Evolutionary conservation across 2,113 vertebrate genomes (phyloP), one percentile per base, ranked within the genome.

Genomic region (Cinclus mexicanus): DNA sequence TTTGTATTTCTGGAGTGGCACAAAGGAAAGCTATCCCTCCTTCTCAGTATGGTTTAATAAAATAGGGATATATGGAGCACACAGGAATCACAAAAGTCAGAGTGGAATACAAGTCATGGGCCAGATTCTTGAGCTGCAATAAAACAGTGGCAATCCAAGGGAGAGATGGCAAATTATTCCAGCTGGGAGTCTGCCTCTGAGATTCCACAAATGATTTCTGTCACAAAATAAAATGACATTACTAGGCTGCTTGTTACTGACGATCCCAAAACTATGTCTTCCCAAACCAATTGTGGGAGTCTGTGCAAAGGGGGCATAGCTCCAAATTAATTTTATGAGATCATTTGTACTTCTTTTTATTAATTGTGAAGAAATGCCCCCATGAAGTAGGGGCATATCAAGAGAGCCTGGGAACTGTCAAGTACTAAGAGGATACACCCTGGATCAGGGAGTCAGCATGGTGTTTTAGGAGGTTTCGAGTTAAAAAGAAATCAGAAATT

Each of bases 1-100:
- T 95, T 86, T 83, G 90, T 91, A 81, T 86, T 95, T 88, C 76
- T 92, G 88, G 52, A 90, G 55, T 60, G 47, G 39, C 44, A 92
- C 42, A 55, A 90, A 93, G 90, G 64, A 89, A 93, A 77, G 12
- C 4, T 14, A 39, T 6, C 33, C 22, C 71, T 77, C 55, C 31
- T 70, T 57, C 63, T 61, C 50, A 18, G 64, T n/a, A 26, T 60
- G 68, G 24, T 86, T 96, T 74, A 74, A 93, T 86, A 93, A 93
- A 86, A 57, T 9, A 70, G 31, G 68, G 17, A 83, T 90, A 91
- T 93, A 90, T 70, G 56, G 26, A 72, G 28, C 90, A 90, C 82
- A 53, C 10, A 93, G 85, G 87, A 86, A 93, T 56, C 20, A 2
- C 87, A 90, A 63, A 79, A 85, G 52, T 87, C 16, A 2, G 50